Percentiles rank a stretch among this genome's conserved stretches.
These are phyloP conservation scores for Kryptolebias ocellatus DNA, from an alignment of 2,797 vertebrate genomes.

Conservation along the genomic window DNA sequence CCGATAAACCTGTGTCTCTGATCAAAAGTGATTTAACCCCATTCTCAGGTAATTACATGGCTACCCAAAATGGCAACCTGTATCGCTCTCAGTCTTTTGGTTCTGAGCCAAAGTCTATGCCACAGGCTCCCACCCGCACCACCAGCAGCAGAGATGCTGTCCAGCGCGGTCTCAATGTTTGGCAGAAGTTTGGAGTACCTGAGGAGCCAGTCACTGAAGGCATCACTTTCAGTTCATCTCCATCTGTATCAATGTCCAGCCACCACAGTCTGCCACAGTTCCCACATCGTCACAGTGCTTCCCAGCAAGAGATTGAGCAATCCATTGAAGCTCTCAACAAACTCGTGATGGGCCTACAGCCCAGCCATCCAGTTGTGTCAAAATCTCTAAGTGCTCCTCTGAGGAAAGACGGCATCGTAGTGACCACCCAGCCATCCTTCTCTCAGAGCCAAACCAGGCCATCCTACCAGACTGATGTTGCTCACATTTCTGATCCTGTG, in stretches of 20 bases:
- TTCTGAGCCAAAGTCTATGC: constrained; percentile 81
- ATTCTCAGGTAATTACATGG: constrained; percentile 70
- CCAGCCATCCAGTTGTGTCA: constrained; percentile 72
- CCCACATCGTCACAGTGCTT: constrained; percentile 85
- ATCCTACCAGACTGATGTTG: constrained; percentile 66
- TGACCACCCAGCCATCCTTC: constrained; percentile 86
- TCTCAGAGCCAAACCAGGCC: constrained; percentile 76
- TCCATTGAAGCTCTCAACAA: constrained; percentile 96
- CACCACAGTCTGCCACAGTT: constrained; percentile 91
- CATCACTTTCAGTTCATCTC: constrained; percentile 68
- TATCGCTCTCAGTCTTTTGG: constrained; percentile 90
- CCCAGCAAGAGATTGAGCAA: constrained; percentile 94
- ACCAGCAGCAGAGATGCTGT: constrained; percentile 96
- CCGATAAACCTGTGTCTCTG: constrained; percentile 49
- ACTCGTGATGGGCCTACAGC: constrained; percentile 93
- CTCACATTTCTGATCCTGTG: constrained; percentile 51
- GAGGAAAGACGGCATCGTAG: constrained; percentile 74
- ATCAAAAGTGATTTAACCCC: constrained; percentile 46
- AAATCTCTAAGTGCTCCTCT: constrained; percentile 89
- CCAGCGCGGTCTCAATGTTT: constrained; percentile 93
- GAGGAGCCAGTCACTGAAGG: constrained; percentile 85
- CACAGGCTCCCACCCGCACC: constrained; percentile 90
- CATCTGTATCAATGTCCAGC: constrained; percentile 64
- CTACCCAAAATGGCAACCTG: constrained; percentile 81
- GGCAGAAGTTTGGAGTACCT: constrained; percentile 90